Evolutionary conservation across 2,888 invertebrate species (phyloP), one percentile per base, ranked within the genome.

Genomic region (Campoletis raptor): DNA sequence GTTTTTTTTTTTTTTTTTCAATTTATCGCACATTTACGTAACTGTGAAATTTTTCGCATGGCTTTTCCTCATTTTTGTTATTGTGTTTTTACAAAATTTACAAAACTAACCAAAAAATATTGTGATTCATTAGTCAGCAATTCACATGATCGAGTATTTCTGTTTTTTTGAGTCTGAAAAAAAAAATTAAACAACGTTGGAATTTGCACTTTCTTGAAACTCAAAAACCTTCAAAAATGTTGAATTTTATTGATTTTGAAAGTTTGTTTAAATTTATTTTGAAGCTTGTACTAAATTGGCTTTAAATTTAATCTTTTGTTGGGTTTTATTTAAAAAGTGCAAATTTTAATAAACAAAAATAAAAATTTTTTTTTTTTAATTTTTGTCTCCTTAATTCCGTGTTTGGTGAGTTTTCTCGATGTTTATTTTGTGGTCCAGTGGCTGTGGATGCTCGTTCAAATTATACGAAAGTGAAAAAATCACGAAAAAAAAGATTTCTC

Each of bases 361-460:
- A 21, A 1, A 12, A 45, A 45, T 21, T 8, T 61, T 61, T 61
- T 61, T 24, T 24, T 30, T 30, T 0, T 54, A 15, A n/a, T n/a
- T 15, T 61, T 30, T 61, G 12, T 4, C 1, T 30, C 61, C 48
- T 52, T 9, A 30, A 15, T 54, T 54, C 10, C 4, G 21, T 54
- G 21, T 21, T 24, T 54, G 9, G 57, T 57, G 24, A 57, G 24
- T 57, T 12, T 24, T 54, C 15, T 30, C 15, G 6, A 30, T 30
- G 24, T 24, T 61, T 12, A 61, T 30, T 30, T 30, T 15, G 12
- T 61, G 5, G n/a, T 66, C n/a, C 66, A 67, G 40, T 67, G 67
- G 67, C 67, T 67, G 67, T 67, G 67, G 67, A n/a, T 67, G 67
- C 67, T 67, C 10, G 36, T 37, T 2, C 1, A 24, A 61, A 61